Conservation (phyloP, 2,888 invertebrate genomes). For the Lasioglossum vierecki region DNA sequence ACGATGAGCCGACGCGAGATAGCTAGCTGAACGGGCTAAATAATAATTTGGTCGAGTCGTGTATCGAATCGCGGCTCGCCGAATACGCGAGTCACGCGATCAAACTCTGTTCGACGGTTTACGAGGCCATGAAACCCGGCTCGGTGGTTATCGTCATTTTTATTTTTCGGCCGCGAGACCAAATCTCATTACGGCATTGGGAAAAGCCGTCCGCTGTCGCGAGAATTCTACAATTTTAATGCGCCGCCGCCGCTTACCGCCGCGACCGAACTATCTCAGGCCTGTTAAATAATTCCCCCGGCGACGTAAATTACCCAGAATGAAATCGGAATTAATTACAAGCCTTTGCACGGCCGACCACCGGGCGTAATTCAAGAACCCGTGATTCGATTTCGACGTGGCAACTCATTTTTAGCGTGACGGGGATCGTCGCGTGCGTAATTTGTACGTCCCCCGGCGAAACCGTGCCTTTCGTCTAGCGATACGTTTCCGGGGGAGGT, state of each 20-base stretch:
- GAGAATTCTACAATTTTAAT: neutral
- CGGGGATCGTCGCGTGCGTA: conserved; percentile 32
- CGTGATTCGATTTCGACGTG: conserved; percentile 19
- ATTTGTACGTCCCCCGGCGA: conserved; percentile 39
- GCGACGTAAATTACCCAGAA: neutral
- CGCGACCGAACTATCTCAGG: neutral
- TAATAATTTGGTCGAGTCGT: neutral
- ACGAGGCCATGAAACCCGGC: neutral
- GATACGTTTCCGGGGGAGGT: conserved; percentile 40
- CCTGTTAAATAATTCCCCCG: neutral
- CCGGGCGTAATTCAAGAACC: conserved; percentile 6
- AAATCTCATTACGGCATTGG: neutral
- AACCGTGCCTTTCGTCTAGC: conserved; percentile 15
- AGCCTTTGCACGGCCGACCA: neutral
- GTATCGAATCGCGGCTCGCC: neutral
- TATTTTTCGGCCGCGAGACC: neutral
- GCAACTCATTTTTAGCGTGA: conserved; percentile 46
- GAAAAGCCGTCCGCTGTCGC: neutral
- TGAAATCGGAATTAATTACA: conserved; percentile 10
- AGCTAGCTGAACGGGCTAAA: neutral
- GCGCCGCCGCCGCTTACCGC: neutral
- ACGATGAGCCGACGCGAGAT: neutral
- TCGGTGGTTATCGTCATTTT: neutral
- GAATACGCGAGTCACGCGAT: neutral
- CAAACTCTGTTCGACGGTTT: neutral